Base-by-base conservation (phyloP, 1,140 invertebrate species). In the Zaprionus camerounensis region DNA sequence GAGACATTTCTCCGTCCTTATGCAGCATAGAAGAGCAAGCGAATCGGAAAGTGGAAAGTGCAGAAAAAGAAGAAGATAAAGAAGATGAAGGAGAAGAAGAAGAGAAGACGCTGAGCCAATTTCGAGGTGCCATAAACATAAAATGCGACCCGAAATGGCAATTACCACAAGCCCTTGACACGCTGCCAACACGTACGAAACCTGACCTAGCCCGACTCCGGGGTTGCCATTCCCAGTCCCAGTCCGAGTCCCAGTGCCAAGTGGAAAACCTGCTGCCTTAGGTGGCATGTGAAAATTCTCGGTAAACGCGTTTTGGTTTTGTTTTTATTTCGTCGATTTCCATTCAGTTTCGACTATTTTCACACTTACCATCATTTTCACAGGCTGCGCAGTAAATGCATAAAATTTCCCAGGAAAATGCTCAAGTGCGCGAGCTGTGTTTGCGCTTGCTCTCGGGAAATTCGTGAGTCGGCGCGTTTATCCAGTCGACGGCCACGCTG, bases 341-440 rank as follows among this genome's bases (percentile, higher is more conserved):
- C 28, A 34, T 65, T n/a, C 26, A 34, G 1, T 75, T 64, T 26
- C 20, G 11, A n/a, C 41, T 9, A 62, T 64, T 76, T 81, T 55
- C 28, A 58, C 69, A 71, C 61, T 71, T 75, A 70, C 49, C 49
- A 78, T 62, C 41, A 78, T 62, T 49, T 76, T 71, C 65, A 62
- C 64, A 58, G 63, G 66, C 53, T 41, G 53, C 28, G 62, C 73
- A 68, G 67, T 44, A 62, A 62, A 62, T 62, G 74, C 74, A 71
- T 67, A 83, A 55, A 81, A 80, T 71, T 83, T 83, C 63, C 73
- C 62, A 58, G 77, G 53, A 83, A 83, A 65, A 82, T 44, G 65
- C 70, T 67, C 26, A 71, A 72, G 74, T 69, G 62, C 53, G 7
- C 13, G 57, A n/a, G 28, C 24, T 58, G n/a, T 69, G 22, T 28